phyloP scores from a whole-genome alignment of 1,140 invertebrate genomes.

The Solenopsis invicta region DNA sequence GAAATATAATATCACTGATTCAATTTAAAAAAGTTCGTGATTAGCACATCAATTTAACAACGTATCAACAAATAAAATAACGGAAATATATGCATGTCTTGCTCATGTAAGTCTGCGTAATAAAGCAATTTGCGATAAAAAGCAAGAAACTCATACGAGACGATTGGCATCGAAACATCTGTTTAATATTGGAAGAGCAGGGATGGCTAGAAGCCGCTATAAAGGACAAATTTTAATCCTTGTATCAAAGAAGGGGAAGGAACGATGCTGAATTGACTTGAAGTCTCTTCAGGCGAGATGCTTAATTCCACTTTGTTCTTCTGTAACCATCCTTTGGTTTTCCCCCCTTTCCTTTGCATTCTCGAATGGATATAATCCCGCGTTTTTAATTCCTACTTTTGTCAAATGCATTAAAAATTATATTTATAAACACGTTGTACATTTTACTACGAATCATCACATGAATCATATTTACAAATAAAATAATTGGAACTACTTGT shows the following conservation, averaged over 20 bases:
- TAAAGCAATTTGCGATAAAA: conserved; percentile 7
- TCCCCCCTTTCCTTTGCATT: neutral
- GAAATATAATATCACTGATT: too few relatives aligned
- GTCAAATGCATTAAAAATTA: conserved; percentile 76
- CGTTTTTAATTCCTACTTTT: conserved; percentile 77
- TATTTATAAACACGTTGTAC: conserved; percentile 59
- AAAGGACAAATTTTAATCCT: conserved; percentile 87
- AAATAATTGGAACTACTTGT: neutral
- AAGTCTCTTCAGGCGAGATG: conserved; percentile 87
- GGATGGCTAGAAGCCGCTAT: conserved; percentile 76
- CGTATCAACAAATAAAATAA: neutral
- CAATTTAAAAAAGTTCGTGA: neutral
- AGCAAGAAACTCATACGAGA: conserved; percentile 42
- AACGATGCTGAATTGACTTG: conserved; percentile 86
- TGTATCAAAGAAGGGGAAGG: conserved; percentile 79
- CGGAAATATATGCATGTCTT: neutral
- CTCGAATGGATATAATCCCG: conserved; percentile 39
- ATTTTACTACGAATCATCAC: conserved; percentile 6
- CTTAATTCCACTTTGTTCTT: conserved; percentile 85
- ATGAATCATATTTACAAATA: neutral
- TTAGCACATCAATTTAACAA: neutral
- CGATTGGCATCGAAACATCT: conserved; percentile 81
- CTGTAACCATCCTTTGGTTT: conserved; percentile 63
- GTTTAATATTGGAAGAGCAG: conserved; percentile 80
- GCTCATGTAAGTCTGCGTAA: neutral